Evolutionary conservation across 2,888 invertebrate genomes (phyloP), one percentile per base, ranked within the genome.

Genomic region (Mythimna albipuncta): DNA sequence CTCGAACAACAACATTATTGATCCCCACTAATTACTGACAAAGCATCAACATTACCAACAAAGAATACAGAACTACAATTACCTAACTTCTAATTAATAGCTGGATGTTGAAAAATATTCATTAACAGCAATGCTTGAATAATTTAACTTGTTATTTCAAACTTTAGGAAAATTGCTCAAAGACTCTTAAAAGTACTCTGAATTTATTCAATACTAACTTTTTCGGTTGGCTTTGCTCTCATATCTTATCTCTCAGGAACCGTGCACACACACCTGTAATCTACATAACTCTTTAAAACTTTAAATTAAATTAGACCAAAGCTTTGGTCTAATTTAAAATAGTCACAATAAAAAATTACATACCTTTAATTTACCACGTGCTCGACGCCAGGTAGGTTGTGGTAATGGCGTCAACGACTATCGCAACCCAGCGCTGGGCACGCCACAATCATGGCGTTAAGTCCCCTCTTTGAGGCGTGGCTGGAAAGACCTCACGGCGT

Each of bases 1-100:
- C 13, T 9, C 44, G n/a, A 44, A 65, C 44, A 74, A 21, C 21
- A 41, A 35, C 32, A n/a, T 3, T 69, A 69, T 64, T 50, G 38
- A 72, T 62, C 41, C 47, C 11, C 2, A 63, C 32, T 73, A 81
- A 84, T 80, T 84, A 81, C 69, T 21, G 16, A 64, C 26, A 55
- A 47, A 21, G 59, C 59, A 64, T 59, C 41, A 41, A 65, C 50
- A 59, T 41, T 58, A 19, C 47, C 47, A 19, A 59, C 9, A 64
- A 68, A 64, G 26, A 69, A 59, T 50, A 74, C 67, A 11, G 41
- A 64, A 69, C 63, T 63, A 26, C 55, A 62, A 75, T 69, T 59
- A 72, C 69, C 62, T 55, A 26, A 58, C 2, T 41, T 47, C 32
- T 74, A 69, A 73, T 76, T 80, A 80, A 69, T 64, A 71, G 54